Evolutionary conservation across 92 coral and sea anemone genomes (phyloP).

Genomic region (Montipora capitata): DNA sequence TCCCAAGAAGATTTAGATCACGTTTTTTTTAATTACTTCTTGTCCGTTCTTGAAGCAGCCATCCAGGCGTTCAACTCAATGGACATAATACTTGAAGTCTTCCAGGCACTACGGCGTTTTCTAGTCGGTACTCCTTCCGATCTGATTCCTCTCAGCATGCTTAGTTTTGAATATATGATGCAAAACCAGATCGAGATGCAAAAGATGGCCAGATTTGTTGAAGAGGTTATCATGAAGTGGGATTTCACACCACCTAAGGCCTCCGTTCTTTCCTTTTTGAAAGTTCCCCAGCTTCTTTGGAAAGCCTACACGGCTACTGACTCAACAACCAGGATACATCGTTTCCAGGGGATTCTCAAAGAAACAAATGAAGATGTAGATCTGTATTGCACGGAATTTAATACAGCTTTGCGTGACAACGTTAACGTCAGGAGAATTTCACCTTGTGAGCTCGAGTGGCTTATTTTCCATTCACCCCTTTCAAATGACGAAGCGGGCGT

Average conservation of each 20-base stretch:
- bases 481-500: slow-evolving; percentile 14
- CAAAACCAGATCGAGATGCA: not conserved
- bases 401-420: not conserved
- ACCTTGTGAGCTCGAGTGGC: slow-evolving; percentile 40
- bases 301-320: not conserved
- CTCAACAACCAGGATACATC: not conserved
- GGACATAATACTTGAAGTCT: not conserved
- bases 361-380: not conserved
- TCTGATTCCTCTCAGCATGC: slow-evolving; percentile 4
- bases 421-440: not conserved
- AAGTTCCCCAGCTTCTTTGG: slow-evolving; percentile 41
- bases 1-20: slow-evolving; percentile 3
- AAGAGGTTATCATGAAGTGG: slow-evolving; percentile 12
- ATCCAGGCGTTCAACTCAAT: not conserved
- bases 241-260: not conserved
- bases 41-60: slow-evolving; percentile 5
- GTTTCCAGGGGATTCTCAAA: slow-evolving; percentile 12
- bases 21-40: slow-evolving; percentile 6
- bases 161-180: not conserved
- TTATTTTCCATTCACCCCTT: slow-evolving; percentile 5
- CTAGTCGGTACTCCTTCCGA: not conserved
- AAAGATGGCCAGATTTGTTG: not conserved
- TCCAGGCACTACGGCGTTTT: not conserved
- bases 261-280: not conserved
- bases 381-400: not conserved